phyloP scores from a whole-genome alignment of 2,888 invertebrate genomes.

The Cantharis rufa region DNA sequence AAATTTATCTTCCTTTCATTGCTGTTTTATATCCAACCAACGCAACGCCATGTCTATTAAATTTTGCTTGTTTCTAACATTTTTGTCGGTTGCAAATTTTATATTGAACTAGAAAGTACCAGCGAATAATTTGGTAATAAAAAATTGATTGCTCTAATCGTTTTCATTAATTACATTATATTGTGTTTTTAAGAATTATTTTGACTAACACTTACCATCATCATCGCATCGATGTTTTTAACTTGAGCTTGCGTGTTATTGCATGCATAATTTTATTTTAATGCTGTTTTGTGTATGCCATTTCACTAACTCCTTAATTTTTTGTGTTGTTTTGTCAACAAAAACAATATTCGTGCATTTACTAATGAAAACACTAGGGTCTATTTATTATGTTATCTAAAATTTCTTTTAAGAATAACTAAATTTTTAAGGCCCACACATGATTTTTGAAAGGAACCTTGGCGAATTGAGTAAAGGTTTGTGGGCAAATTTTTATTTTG shows the following conservation, averaged over 20 bases:
- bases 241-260: background rate
- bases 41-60: background rate
- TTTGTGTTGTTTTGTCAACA: background rate
- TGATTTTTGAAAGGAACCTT: background rate
- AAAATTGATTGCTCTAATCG: background rate
- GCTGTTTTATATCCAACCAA: background rate
- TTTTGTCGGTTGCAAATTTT: background rate
- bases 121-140: background rate
- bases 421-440: background rate
- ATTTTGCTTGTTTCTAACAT: background rate
- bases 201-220: background rate
- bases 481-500: background rate
- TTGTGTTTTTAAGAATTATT: background rate
- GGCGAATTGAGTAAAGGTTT: background rate
- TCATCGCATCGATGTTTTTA: background rate
- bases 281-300: background rate
- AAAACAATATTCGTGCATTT: background rate
- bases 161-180: background rate
- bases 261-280: background rate
- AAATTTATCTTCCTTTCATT: conserved; percentile 43
- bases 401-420: background rate
- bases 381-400: background rate
- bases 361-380: too few relatives aligned
- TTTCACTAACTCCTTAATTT: background rate
- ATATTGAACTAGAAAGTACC: background rate